phyloP scores from a whole-genome alignment of 2,113 vertebrate genomes.

The Cavia aperea region DNA sequence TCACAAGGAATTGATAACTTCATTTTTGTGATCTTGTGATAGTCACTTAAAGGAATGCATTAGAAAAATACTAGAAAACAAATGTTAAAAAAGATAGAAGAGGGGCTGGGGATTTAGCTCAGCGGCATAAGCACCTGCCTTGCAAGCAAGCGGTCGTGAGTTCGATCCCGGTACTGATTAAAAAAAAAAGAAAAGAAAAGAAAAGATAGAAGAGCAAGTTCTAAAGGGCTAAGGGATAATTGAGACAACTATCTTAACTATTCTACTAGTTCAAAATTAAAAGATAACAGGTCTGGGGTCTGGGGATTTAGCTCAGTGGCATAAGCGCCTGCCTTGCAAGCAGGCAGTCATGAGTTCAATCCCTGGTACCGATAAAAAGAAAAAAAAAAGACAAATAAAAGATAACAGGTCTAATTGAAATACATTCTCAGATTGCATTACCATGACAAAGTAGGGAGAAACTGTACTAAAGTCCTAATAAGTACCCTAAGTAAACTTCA shows the following conservation, averaged over 20 bases:
- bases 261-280: not conserved
- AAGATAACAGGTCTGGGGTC: not conserved
- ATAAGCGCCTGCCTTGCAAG: too few relatives aligned
- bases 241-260: not conserved
- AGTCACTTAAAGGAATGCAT: not conserved
- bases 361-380: too few relatives aligned
- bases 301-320: too few relatives aligned
- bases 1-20: not conserved
- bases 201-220: not conserved
- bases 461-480: not conserved
- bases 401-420: not conserved
- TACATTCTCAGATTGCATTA: not conserved
- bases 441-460: conserved; percentile 1
- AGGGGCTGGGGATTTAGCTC: too few relatives aligned
- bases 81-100: not conserved
- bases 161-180: too few relatives aligned
- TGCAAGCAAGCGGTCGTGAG: too few relatives aligned
- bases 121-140: too few relatives aligned
- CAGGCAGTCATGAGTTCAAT: too few relatives aligned
- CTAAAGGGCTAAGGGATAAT: not conserved
- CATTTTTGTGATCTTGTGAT: not conserved
- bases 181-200: not conserved
- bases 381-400: too few relatives aligned
- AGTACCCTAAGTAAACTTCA: not conserved
- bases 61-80: not conserved